Conservation (phyloP, 2,797 vertebrate species). For the Bovichtus diacanthus region DNA sequence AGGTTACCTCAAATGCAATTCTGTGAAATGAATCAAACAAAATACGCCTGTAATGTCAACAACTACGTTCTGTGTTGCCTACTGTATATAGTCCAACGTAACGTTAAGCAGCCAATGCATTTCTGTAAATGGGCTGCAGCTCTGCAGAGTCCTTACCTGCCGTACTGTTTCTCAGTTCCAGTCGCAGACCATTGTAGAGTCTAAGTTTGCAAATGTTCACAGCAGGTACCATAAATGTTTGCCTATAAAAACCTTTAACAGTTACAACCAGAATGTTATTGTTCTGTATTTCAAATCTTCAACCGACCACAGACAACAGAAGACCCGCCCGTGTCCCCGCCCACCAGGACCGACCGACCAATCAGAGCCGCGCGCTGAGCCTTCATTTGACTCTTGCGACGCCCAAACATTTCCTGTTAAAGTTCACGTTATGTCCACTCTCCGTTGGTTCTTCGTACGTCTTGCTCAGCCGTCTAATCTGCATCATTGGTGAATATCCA, state of each 20-base stretch:
- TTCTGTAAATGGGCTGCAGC: background rate
- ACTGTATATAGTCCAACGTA: background rate
- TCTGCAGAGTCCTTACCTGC: slow-evolving; percentile 62
- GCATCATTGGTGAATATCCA: background rate
- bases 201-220: background rate
- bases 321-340: slow-evolving; percentile 55
- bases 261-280: background rate
- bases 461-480: background rate
- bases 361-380: slow-evolving; percentile 44
- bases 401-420: background rate
- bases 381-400: slow-evolving; percentile 12
- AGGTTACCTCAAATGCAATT: background rate
- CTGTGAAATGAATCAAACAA: background rate
- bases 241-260: background rate
- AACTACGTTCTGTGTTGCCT: too few relatives aligned
- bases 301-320: slow-evolving; percentile 81
- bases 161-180: slow-evolving; percentile 16
- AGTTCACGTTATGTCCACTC: background rate
- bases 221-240: background rate
- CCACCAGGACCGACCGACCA: slow-evolving; percentile 44
- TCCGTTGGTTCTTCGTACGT: background rate
- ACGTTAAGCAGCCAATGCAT: background rate
- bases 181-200: slow-evolving; percentile 5
- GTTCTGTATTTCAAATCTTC: slow-evolving; percentile 77
- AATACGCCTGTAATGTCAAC: background rate